These are phyloP conservation scores for Tortricodes alternella DNA, from an alignment of 2,888 invertebrate genomes.

Conservation along the genomic window DNA sequence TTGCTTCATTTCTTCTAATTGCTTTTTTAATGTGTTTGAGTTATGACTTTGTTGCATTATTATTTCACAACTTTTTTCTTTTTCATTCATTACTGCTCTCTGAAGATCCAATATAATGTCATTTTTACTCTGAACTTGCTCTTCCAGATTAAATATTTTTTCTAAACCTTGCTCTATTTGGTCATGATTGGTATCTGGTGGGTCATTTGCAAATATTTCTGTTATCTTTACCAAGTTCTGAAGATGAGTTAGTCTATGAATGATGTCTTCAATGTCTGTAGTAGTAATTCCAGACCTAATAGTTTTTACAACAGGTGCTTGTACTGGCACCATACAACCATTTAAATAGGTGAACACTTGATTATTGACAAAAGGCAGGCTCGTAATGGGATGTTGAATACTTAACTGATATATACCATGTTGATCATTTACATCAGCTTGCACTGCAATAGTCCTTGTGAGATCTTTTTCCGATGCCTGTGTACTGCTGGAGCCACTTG, in stretches of 20 bases:
- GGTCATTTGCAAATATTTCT: not conserved
- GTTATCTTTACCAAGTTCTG: constrained; percentile 6
- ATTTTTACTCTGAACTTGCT: constrained; percentile 44
- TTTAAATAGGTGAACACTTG: constrained; percentile 36
- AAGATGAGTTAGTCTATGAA: constrained; percentile 10
- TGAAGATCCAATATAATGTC: constrained; percentile 45
- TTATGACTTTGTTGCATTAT: constrained; percentile 34
- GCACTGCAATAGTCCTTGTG: constrained; percentile 6
- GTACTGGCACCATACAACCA: constrained; percentile 52
- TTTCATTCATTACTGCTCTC: constrained; percentile 44
- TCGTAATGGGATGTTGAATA: constrained; percentile 2
- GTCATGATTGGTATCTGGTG: not conserved
- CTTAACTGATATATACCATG: too few species aligned
- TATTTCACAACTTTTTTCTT: constrained; percentile 32
- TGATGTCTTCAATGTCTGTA: constrained; percentile 6
- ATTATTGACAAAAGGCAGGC: constrained; percentile 4
- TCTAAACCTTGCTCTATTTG: constrained; percentile 35
- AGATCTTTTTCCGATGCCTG: not conserved
- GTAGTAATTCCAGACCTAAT: not conserved
- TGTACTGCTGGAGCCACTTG: constrained; percentile 46
- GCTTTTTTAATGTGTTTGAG: constrained; percentile 35
- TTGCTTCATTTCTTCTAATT: constrained; percentile 45
- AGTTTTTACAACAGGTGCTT: constrained; percentile 14
- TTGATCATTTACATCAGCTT: constrained; percentile 1
- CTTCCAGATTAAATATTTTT: constrained; percentile 44